Percentiles rank a stretch among this genome's conserved stretches.
These are phyloP conservation scores for Rhaphigaster nebulosa DNA, from an alignment of 2,888 invertebrate species.

Conservation along the genomic window DNA sequence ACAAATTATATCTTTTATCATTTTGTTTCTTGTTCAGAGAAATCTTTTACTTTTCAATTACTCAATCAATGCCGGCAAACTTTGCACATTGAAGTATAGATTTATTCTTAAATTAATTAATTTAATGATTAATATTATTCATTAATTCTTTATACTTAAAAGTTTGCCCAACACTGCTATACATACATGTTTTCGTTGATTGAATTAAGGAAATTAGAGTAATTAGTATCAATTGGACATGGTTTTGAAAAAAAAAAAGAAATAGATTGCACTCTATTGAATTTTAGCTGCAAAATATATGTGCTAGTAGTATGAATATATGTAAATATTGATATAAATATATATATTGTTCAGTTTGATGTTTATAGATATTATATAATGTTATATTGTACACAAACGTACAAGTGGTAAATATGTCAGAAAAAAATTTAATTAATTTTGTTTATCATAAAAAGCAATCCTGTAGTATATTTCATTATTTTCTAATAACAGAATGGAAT, in stretches of 20 bases:
- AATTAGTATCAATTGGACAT: slow-evolving; percentile 36
- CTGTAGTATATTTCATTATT: background rate
- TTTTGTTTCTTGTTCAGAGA: background rate
- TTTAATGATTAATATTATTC: no score
- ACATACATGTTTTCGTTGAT: background rate
- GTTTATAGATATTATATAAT: slow-evolving; percentile 56
- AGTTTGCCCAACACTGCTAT: background rate
- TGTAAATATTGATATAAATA: slow-evolving; percentile 49
- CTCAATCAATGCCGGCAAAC: no score
- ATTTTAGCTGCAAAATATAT: slow-evolving; percentile 23
- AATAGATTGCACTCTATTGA: slow-evolving; percentile 51
- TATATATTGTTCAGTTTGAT: slow-evolving; percentile 59
- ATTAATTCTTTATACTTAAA: background rate
- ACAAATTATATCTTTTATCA: background rate
- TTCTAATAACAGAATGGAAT: slow-evolving; percentile 6
- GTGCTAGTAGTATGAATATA: slow-evolving; percentile 32
- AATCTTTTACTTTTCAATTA: no score
- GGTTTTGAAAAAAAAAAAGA: slow-evolving; percentile 33
- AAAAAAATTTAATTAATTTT: slow-evolving; percentile 5
- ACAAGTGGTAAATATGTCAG: slow-evolving; percentile 29
- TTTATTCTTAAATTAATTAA: no score
- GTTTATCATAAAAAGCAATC: background rate
- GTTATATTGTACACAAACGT: slow-evolving; percentile 55
- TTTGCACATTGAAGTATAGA: no score
- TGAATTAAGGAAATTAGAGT: background rate